These are phyloP conservation scores for Paramormyrops kingsleyae DNA, from an alignment of 2,113 vertebrate genomes.

Conservation along the genomic window DNA sequence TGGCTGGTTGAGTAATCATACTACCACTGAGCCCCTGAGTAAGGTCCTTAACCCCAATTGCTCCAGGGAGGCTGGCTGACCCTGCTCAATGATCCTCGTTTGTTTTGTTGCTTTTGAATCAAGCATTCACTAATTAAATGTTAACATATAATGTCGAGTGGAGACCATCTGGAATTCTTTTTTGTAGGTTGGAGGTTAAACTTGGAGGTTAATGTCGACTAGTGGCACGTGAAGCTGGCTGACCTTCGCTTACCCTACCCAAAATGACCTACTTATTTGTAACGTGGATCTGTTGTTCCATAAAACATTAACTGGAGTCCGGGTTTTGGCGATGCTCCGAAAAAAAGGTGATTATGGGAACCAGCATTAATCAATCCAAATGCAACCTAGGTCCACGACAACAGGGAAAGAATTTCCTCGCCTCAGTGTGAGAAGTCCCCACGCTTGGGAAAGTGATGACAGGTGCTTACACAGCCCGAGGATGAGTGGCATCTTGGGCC, in stretches of 20 bases:
- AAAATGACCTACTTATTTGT: neutral
- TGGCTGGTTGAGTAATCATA: neutral
- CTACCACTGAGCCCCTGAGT: neutral
- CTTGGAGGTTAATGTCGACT: neutral
- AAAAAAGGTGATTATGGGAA: neutral
- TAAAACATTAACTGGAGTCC: neutral
- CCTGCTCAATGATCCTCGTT: neutral
- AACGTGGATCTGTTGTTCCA: neutral
- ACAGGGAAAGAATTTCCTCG: neutral
- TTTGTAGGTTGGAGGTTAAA: neutral
- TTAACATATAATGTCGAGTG: neutral
- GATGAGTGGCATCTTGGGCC: neutral
- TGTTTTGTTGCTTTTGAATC: neutral
- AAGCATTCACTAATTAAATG: neutral
- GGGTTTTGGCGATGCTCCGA: neutral
- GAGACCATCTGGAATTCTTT: neutral
- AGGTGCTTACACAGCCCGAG: neutral
- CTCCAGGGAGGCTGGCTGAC: neutral
- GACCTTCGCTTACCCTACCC: neutral
- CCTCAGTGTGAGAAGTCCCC: neutral
- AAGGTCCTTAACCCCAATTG: neutral
- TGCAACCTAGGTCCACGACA: neutral
- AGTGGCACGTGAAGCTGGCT: neutral
- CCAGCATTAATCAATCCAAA: neutral
- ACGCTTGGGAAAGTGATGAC: neutral